phyloP scores from a whole-genome alignment of 2,113 vertebrate species.

The Solea senegalensis region DNA sequence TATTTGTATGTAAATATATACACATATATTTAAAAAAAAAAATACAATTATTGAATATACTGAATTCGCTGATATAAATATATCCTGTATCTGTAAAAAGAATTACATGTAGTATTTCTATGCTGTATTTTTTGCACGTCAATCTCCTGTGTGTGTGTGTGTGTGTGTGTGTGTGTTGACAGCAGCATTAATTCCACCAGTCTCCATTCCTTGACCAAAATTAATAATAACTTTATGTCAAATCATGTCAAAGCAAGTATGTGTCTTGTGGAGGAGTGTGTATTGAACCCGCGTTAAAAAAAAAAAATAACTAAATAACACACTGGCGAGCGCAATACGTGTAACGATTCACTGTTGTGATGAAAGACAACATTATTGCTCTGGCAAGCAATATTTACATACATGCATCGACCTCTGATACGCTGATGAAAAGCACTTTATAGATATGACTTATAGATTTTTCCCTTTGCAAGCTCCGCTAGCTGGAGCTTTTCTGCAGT shows the following conservation, averaged over 20 bases:
- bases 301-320: slow-evolving; percentile 19
- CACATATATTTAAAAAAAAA: background rate
- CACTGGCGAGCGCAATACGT: slow-evolving; percentile 42
- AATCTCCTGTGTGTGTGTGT: background rate
- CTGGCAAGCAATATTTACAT: slow-evolving; percentile 77
- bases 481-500: slow-evolving; percentile 55
- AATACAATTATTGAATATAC: background rate
- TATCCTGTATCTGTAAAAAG: background rate
- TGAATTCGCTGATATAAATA: background rate
- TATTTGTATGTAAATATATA: too few relatives aligned
- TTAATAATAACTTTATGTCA: slow-evolving; percentile 30
- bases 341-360: slow-evolving; percentile 66
- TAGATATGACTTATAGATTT: slow-evolving; percentile 78
- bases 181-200: background rate
- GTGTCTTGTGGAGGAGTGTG: slow-evolving; percentile 26
- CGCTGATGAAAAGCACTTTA: slow-evolving; percentile 77
- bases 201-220: slow-evolving; percentile 5
- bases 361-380: slow-evolving; percentile 77
- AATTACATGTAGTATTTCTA: background rate
- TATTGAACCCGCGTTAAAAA: slow-evolving; percentile 38
- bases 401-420: slow-evolving; percentile 71
- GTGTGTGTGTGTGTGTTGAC: background rate
- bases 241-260: slow-evolving; percentile 31
- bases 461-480: slow-evolving; percentile 54
- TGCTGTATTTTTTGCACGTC: slow-evolving; percentile 10